Conservation (phyloP, 2,797 vertebrate species). For the Enteromius fasciolatus region DNA sequence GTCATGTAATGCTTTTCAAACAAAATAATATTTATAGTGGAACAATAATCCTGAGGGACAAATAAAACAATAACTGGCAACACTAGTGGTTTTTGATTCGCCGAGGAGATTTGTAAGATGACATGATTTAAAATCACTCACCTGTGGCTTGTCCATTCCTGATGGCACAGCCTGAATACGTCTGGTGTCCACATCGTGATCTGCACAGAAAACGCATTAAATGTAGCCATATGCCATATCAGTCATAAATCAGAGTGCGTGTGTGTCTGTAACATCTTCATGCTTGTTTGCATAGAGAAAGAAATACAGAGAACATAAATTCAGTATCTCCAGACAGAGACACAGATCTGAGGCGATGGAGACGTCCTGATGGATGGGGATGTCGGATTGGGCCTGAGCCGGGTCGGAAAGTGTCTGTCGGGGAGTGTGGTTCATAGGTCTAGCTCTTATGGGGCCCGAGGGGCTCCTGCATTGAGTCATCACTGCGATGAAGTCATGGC, state of each 20-base stretch:
- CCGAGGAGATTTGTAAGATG: constrained; percentile 10
- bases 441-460: constrained; percentile 21
- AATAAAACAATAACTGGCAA: neutral
- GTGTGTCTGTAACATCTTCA: constrained; percentile 20
- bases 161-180: constrained; percentile 84
- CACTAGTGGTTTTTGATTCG: neutral
- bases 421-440: constrained; percentile 18
- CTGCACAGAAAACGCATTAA: constrained; percentile 69
- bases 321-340: constrained; percentile 1
- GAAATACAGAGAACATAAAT: constrained; percentile 19
- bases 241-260: constrained; percentile 27
- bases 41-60: neutral
- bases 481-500: constrained; percentile 52
- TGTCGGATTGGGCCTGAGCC: constrained; percentile 10
- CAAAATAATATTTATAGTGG: neutral
- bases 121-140: constrained; percentile 64
- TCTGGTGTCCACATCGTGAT: constrained; percentile 83
- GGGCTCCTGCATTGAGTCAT: constrained; percentile 53
- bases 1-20: neutral
- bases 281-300: constrained; percentile 1
- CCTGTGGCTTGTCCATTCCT: constrained; percentile 87
- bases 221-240: neutral
- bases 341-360: constrained; percentile 25
- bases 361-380: constrained; percentile 45
- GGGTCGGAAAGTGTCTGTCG: neutral